Percentiles rank a stretch among this genome's conserved stretches.
Evolutionary conservation across 2,888 invertebrate genomes (phyloP).

Genomic region (Cheilosia variabilis): DNA sequence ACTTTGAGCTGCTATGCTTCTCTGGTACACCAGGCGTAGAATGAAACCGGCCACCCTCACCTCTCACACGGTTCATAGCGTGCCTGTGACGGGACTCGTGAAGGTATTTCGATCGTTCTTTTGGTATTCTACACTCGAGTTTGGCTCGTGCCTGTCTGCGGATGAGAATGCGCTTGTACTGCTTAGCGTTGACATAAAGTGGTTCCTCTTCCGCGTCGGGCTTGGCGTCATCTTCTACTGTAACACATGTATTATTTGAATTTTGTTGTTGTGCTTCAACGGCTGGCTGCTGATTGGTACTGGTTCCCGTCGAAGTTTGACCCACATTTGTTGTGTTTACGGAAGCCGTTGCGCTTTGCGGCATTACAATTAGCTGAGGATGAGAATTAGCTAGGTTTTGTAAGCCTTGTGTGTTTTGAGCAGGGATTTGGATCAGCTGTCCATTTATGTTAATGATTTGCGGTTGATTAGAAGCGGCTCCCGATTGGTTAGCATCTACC

Average conservation of each 20-base stretch:
- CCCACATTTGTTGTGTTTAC: slow-evolving; percentile 67
- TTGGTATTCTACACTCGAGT: slow-evolving; percentile 97
- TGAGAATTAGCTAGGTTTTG: slow-evolving; percentile 73
- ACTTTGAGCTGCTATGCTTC: slow-evolving; percentile 72
- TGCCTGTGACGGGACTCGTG: slow-evolving; percentile 98
- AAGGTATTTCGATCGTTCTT: slow-evolving; percentile 98
- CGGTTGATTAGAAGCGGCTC: slow-evolving; percentile 82
- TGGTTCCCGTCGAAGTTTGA: slow-evolving; percentile 77
- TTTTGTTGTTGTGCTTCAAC: slow-evolving; percentile 67
- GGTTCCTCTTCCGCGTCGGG: slow-evolving; percentile 93
- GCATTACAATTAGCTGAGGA: slow-evolving; percentile 77
- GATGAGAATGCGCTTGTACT: slow-evolving; percentile 98
- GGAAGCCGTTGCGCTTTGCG: slow-evolving; percentile 77
- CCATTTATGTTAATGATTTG: slow-evolving; percentile 86
- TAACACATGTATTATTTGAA: slow-evolving; percentile 46
- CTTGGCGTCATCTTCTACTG: slow-evolving; percentile 79
- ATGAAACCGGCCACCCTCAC: slow-evolving; percentile 98
- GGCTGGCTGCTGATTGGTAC: slow-evolving; percentile 60
- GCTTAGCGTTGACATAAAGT: slow-evolving; percentile 98
- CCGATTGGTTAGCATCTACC: slow-evolving; percentile 82
- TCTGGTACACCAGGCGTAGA: slow-evolving; percentile 86
- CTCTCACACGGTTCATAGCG: slow-evolving; percentile 98
- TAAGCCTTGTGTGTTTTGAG: slow-evolving; percentile 74
- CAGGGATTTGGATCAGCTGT: slow-evolving; percentile 82
- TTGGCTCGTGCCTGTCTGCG: slow-evolving; percentile 97